A percentile compares a stretch with the other conserved stretches of the same genome.
Evolutionary conservation across 2,797 vertebrate species (phyloP).

Genomic region (Thripadectes ignobilis): DNA sequence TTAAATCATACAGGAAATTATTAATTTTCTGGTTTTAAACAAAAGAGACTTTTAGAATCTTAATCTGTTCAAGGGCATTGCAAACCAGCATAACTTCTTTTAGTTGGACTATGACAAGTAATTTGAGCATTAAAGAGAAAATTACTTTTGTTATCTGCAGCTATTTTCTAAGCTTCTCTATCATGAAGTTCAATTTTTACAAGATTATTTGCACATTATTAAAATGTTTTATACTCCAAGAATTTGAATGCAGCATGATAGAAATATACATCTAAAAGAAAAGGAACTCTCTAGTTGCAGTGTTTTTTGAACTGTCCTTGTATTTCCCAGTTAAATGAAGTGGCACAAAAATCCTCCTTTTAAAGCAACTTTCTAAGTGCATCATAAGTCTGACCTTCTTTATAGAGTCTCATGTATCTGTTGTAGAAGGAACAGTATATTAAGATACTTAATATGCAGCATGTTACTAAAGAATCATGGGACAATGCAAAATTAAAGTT

Average conservation of each 20-base stretch:
- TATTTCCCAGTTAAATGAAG: slow-evolving; percentile 10
- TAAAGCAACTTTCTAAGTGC: slow-evolving; percentile 1
- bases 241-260: slow-evolving; percentile 25
- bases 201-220: slow-evolving; percentile 42
- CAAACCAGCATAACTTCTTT: slow-evolving; percentile 30
- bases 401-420: background rate
- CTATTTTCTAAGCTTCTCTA: slow-evolving; percentile 30
- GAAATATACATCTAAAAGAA: slow-evolving; percentile 26
- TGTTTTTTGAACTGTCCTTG: slow-evolving; percentile 22
- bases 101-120: background rate
- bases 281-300: background rate
- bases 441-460: background rate
- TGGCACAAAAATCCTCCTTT: background rate
- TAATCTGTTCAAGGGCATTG: slow-evolving; percentile 59
- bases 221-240: slow-evolving; percentile 15
- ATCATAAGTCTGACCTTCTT: background rate
- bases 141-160: slow-evolving; percentile 48
- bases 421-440: background rate
- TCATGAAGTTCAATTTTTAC: slow-evolving; percentile 23
- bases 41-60: slow-evolving; percentile 37
- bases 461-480: background rate
- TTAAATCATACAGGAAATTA: slow-evolving; percentile 26
- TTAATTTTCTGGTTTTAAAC: slow-evolving; percentile 38
- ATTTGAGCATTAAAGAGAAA: slow-evolving; percentile 52
- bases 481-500: background rate